These are phyloP conservation scores for Aspidiotus destructor DNA, from an alignment of 2,888 invertebrate genomes.

Conservation along the genomic window DNA sequence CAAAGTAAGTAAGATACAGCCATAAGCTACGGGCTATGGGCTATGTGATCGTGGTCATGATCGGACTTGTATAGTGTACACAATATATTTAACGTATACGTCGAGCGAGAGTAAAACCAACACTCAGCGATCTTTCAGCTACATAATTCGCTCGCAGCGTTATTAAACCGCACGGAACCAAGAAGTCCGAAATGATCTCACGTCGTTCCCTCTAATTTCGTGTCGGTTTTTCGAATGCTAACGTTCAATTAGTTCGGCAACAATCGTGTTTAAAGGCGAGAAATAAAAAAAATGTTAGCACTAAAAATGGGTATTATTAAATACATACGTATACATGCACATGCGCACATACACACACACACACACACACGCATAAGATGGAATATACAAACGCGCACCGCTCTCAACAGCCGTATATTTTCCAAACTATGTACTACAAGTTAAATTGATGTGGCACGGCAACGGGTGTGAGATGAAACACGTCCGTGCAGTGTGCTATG, in stretches of 20 bases:
- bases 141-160: slow-evolving; percentile 26
- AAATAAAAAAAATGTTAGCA: slow-evolving; percentile 31
- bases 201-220: slow-evolving; percentile 31
- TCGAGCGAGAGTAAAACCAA: not conserved
- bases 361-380: slow-evolving; percentile 12
- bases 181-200: slow-evolving; percentile 32
- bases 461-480: slow-evolving; percentile 1
- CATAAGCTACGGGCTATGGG: no score
- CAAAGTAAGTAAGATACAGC: no score
- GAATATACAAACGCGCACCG: not conserved
- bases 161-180: slow-evolving; percentile 17
- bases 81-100: not conserved
- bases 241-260: slow-evolving; percentile 33
- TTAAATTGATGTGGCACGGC: not conserved
- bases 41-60: no score
- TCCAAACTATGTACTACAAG: no score
- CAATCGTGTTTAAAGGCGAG: slow-evolving; percentile 28
- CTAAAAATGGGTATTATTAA: slow-evolving; percentile 31
- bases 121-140: not conserved
- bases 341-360: no score
- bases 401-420: not conserved
- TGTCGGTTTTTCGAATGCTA: slow-evolving; percentile 28
- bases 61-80: no score
- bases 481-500: not conserved
- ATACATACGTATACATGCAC: not conserved